Base-by-base conservation (phyloP, 2,888 invertebrate genomes). In the Serrognathus titanus region DNA sequence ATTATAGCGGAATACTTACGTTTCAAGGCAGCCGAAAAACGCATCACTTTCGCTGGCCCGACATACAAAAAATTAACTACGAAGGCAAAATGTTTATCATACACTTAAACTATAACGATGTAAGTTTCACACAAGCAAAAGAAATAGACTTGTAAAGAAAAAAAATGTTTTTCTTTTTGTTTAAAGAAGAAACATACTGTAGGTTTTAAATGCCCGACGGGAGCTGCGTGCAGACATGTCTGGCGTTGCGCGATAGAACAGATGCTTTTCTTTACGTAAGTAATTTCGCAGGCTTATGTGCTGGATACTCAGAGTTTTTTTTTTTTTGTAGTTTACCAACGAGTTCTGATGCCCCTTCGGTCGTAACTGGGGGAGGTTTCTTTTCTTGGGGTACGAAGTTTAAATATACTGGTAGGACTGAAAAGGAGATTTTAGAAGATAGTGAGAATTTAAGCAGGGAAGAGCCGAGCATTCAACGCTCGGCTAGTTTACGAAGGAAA, bases 241-340 rank as follows among this genome's bases (percentile, higher is more conserved):
- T 98, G 97, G 97, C 87, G 93, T 74, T 96, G 96, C 80, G 95
- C 97, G 48, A 93, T 97, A 65, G 97, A 97, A 75, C 97, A 97
- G 80, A 94, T 97, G 88, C 82, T 97, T 65, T 98, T 98, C 81
- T 98, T 96, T 80, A 97, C 97, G 96, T 96, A 81, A 87, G 89
- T 83, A 71, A 11, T 24, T 37, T 11, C 41, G 48, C 48, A 43
- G 40, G 9, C 10, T 47, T 46, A 24, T 16, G 13, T 46, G 35
- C 2, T 49, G 10, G 47, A 53, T 35, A n/a, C 36, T 8, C 5
- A 9, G 3, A 10, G n/a, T n/a, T 12, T 12, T 11, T 12, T 37
- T 31, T 56, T 51, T 56, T 48, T 66, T 75, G 9, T 78, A 94
- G 94, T 61, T 83, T 94, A 74, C 88, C 91, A 57, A 90, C 91